Percentiles rank a stretch among this genome's conserved stretches.
phyloP scores from a whole-genome alignment of 2,888 invertebrate species.

The Alcis repandata region DNA sequence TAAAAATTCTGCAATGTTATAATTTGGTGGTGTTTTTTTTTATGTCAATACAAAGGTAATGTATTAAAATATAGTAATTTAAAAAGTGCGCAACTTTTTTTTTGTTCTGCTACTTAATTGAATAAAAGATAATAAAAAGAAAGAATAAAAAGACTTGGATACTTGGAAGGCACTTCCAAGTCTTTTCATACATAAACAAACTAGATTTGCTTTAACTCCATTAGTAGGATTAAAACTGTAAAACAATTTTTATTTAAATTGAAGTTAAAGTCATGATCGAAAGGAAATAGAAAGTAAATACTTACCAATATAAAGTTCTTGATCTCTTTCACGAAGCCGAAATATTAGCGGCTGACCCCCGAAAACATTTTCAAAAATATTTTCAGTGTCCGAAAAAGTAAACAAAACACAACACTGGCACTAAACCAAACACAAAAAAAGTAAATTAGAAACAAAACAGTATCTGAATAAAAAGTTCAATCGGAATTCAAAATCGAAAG shows the following conservation, averaged over 20 bases:
- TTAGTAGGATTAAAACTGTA: too few species aligned
- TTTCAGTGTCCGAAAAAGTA: conserved; percentile 36
- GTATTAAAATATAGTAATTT: background rate
- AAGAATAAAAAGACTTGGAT: too few species aligned
- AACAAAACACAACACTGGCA: conserved; percentile 42
- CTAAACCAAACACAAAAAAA: conserved; percentile 40
- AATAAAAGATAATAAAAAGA: too few species aligned
- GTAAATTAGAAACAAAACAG: conserved; percentile 17
- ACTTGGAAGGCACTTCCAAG: too few species aligned
- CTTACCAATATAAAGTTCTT: conserved; percentile 39
- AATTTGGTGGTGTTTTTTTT: too few species aligned
- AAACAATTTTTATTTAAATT: background rate
- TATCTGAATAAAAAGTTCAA: background rate
- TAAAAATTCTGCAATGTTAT: too few species aligned
- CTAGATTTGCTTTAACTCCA: too few species aligned
- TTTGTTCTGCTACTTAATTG: too few species aligned
- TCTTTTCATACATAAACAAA: too few species aligned
- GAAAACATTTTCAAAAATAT: conserved; percentile 41
- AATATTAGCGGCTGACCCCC: conserved; percentile 31
- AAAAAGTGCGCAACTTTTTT: too few species aligned
- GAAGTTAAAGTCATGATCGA: background rate
- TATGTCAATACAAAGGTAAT: too few species aligned
- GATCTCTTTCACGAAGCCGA: conserved; percentile 30
- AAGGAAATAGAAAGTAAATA: background rate
- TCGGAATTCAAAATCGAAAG: conserved; percentile 19